These are phyloP conservation scores for Drosophila lini DNA, from an alignment of 1,140 invertebrate genomes.

Conservation along the genomic window DNA sequence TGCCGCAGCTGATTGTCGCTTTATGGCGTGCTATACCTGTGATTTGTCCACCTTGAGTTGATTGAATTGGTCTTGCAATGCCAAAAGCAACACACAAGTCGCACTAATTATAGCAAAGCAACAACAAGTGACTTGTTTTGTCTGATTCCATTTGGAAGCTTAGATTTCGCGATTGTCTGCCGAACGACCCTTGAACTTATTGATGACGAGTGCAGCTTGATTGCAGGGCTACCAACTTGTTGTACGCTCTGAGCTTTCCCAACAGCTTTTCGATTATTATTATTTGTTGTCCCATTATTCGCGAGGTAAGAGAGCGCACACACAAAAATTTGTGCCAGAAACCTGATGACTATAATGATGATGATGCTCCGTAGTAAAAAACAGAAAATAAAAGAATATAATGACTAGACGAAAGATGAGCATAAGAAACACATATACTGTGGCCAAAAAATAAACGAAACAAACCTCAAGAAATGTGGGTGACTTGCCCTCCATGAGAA, in stretches of 20 bases:
- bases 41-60: conserved; percentile 48
- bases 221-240: conserved; percentile 16
- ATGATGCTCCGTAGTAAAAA: conserved; percentile 37
- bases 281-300: conserved; percentile 15
- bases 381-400: conserved; percentile 35
- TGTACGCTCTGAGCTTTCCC: conserved; percentile 2
- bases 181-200: conserved; percentile 45
- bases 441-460: conserved; percentile 34
- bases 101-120: conserved; percentile 7
- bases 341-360: conserved; percentile 20
- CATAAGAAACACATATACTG: conserved; percentile 45
- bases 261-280: conserved; percentile 16
- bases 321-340: conserved; percentile 48
- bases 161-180: conserved; percentile 28
- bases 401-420: conserved; percentile 55
- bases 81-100: conserved; percentile 11
- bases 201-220: conserved; percentile 30
- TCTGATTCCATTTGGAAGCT: conserved; percentile 26
- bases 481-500: conserved; percentile 75
- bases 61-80: conserved; percentile 35
- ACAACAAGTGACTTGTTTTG: not conserved
- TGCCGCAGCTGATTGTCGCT: conserved; percentile 32
- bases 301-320: conserved; percentile 12
- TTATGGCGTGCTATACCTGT: conserved; percentile 57
- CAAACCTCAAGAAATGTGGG: conserved; percentile 58